Evolutionary conservation across 1,140 invertebrate genomes (phyloP).

Genomic region (Drosophila orosa): DNA sequence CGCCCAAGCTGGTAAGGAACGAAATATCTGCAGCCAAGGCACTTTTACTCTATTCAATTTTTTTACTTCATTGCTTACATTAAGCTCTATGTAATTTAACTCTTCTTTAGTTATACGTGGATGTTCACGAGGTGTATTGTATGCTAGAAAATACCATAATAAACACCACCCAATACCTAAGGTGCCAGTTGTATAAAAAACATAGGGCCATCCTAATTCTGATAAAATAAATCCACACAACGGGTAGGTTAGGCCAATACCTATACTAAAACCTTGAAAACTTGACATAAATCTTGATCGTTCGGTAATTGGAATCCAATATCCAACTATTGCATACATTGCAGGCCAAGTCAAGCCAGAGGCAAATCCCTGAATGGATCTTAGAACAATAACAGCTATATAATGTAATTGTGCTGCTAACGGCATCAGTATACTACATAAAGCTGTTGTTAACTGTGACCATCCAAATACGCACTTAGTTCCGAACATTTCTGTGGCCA

Average conservation of each 20-base stretch:
- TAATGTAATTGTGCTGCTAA: slow-evolving; percentile 87
- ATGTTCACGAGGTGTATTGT: slow-evolving; percentile 90
- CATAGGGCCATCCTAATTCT: slow-evolving; percentile 87
- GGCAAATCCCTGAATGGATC: slow-evolving; percentile 89
- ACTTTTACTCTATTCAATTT: slow-evolving; percentile 83
- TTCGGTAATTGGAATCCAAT: slow-evolving; percentile 92
- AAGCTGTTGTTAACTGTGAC: slow-evolving; percentile 88
- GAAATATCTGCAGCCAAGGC: slow-evolving; percentile 92
- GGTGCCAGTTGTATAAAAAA: slow-evolving; percentile 90
- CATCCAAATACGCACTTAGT: slow-evolving; percentile 91
- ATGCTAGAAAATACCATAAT: slow-evolving; percentile 91
- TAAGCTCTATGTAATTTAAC: slow-evolving; percentile 88
- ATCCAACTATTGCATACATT: slow-evolving; percentile 93
- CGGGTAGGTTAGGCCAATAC: slow-evolving; percentile 89
- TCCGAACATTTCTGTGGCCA: slow-evolving; percentile 91
- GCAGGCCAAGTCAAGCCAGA: slow-evolving; percentile 93
- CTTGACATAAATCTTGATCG: slow-evolving; percentile 91
- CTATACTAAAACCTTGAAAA: slow-evolving; percentile 91
- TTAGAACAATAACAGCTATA: slow-evolving; percentile 86
- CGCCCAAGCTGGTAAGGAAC: slow-evolving; percentile 91
- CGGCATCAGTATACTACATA: slow-evolving; percentile 89
- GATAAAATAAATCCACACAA: slow-evolving; percentile 89
- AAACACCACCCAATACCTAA: slow-evolving; percentile 88
- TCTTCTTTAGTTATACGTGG: slow-evolving; percentile 90
- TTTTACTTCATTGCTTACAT: slow-evolving; percentile 85